These are phyloP conservation scores for Sandelia bainsii DNA, from an alignment of 2,797 vertebrate species.

Conservation along the genomic window DNA sequence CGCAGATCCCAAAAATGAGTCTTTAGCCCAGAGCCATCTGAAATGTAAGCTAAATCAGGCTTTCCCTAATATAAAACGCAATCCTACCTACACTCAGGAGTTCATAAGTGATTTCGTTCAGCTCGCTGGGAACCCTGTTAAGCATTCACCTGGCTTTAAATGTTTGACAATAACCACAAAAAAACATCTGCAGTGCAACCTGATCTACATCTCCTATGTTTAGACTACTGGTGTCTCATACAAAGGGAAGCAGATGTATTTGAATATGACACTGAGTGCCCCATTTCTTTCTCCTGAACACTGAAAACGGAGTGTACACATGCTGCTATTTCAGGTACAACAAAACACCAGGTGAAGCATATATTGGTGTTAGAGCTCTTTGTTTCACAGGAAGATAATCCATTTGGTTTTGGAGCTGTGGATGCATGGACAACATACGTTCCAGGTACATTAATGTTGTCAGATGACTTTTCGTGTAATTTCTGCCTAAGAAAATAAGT, in stretches of 20 bases:
- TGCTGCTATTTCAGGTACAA: slow-evolving; percentile 67
- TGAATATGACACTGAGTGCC: slow-evolving; percentile 48
- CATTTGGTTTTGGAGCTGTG: slow-evolving; percentile 3
- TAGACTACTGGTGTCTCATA: slow-evolving; percentile 49
- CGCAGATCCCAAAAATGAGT: slow-evolving; percentile 35
- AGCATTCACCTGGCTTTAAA: slow-evolving; percentile 55
- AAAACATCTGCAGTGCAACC: slow-evolving; percentile 46
- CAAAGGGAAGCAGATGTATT: slow-evolving; percentile 50
- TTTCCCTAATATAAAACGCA: slow-evolving; percentile 24
- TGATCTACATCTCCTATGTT: slow-evolving; percentile 60
- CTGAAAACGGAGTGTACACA: slow-evolving; percentile 42
- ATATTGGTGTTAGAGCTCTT: slow-evolving; percentile 20
- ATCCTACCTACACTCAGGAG: slow-evolving; percentile 11
- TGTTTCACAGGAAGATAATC: slow-evolving; percentile 23
- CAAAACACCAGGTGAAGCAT: slow-evolving; percentile 64
- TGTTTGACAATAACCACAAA: slow-evolving; percentile 63
- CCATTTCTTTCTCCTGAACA: slow-evolving; percentile 68
- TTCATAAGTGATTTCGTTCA: slow-evolving; percentile 45
- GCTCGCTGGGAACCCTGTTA: slow-evolving; percentile 45
- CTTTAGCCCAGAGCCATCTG: slow-evolving; percentile 48
- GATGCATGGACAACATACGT: neutral
- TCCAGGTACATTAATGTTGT: slow-evolving; percentile 5
- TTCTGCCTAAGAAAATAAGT: neutral
- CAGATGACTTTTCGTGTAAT: neutral
- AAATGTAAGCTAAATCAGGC: slow-evolving; percentile 37